These are phyloP conservation scores for Hermodice carunculata DNA, from an alignment of 2,888 invertebrate genomes.

Conservation along the genomic window DNA sequence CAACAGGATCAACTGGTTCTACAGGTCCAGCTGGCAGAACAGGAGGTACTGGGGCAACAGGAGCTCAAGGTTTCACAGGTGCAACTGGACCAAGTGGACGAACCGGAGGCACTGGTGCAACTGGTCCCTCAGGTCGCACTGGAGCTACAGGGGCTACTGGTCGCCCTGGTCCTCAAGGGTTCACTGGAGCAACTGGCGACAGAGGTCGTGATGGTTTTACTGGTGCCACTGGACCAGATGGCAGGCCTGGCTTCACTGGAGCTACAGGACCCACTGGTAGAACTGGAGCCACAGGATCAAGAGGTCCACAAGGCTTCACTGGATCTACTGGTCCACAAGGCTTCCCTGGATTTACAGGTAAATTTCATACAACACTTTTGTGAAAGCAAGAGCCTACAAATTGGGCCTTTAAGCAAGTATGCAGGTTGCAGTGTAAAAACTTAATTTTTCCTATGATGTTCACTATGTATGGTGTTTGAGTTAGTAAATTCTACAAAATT, in stretches of 20 bases:
- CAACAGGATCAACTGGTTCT: background rate
- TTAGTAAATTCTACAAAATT: no score
- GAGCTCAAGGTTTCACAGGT: background rate
- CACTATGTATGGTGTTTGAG: no score
- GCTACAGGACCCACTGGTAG: background rate
- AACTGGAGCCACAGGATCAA: slow-evolving; percentile 1
- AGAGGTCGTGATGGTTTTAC: background rate
- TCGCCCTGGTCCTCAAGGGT: background rate
- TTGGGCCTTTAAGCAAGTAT: no score
- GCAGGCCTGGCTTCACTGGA: background rate
- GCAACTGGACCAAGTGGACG: background rate
- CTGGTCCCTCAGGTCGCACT: background rate
- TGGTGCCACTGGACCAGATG: background rate
- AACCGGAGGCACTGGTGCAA: background rate
- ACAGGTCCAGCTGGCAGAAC: background rate
- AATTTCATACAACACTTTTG: no score
- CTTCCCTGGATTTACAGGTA: no score
- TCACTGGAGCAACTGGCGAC: background rate
- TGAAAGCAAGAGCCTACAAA: no score
- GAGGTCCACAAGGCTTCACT: background rate
- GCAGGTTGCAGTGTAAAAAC: no score
- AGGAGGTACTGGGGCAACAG: background rate
- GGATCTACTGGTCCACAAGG: slow-evolving; percentile 8
- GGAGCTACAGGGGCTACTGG: background rate
- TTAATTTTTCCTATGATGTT: no score